These are phyloP conservation scores for Drosophila chauvacae DNA, from an alignment of 1,140 invertebrate species.

Conservation along the genomic window DNA sequence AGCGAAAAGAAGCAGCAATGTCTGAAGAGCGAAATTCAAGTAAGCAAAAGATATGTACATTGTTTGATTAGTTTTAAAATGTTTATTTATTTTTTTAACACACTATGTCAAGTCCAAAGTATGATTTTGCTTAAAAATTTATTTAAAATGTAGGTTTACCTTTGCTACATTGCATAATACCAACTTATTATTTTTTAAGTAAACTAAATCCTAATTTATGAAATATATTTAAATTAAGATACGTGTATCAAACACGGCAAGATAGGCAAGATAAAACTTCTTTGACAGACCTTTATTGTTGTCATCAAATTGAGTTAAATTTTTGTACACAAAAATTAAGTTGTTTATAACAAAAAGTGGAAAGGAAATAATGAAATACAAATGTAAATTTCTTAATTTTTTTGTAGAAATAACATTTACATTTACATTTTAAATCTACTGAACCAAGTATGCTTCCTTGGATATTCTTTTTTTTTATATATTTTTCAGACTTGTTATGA, in stretches of 20 bases:
- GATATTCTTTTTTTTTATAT: neutral
- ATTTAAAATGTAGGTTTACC: neutral
- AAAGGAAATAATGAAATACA: neutral
- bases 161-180: too few relatives aligned
- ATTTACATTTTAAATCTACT: neutral
- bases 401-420: neutral
- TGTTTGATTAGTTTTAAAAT: neutral
- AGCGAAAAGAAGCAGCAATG: constrained; percentile 60
- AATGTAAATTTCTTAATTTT: too few relatives aligned
- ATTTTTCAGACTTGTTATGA: neutral
- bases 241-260: too few relatives aligned
- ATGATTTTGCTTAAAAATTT: neutral
- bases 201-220: too few relatives aligned
- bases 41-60: constrained; percentile 19
- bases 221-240: too few relatives aligned
- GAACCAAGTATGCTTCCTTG: neutral
- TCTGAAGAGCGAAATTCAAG: constrained; percentile 55
- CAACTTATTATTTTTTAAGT: too few relatives aligned
- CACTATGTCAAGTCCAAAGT: too few relatives aligned
- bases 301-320: too few relatives aligned
- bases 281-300: too few relatives aligned
- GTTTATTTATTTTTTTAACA: neutral
- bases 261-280: too few relatives aligned
- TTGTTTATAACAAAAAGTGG: too few relatives aligned
- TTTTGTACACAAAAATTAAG: too few relatives aligned